Percentiles rank a stretch among this genome's conserved stretches.
These are phyloP conservation scores for Tenebrio molitor DNA, from an alignment of 1,140 invertebrate species.

Conservation along the genomic window DNA sequence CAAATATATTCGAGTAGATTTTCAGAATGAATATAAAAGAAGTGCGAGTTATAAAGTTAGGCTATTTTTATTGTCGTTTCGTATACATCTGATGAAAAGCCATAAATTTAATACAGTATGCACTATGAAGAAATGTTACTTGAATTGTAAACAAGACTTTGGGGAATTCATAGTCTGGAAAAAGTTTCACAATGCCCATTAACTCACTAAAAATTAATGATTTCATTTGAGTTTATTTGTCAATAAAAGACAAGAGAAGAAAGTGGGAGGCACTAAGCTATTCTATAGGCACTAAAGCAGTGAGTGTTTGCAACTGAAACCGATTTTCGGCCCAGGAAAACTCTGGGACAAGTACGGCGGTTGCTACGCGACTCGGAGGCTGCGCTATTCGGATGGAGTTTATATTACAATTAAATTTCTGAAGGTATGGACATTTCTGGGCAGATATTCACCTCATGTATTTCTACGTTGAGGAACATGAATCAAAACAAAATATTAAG, in stretches of 20 bases:
- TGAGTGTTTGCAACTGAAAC: slow-evolving; percentile 9
- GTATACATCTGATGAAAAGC: slow-evolving; percentile 17
- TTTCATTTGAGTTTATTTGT: not conserved
- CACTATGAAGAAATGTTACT: not conserved
- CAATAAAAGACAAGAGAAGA: not conserved
- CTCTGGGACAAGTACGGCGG: slow-evolving; percentile 6
- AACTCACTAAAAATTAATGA: not conserved
- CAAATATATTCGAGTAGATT: not conserved
- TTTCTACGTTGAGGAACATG: too few relatives aligned
- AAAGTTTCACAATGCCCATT: too few relatives aligned
- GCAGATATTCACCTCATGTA: too few relatives aligned
- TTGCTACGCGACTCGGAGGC: slow-evolving; percentile 47
- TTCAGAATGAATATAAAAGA: not conserved
- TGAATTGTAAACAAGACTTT: too few relatives aligned
- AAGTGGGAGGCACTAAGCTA: slow-evolving; percentile 19
- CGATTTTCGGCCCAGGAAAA: not conserved
- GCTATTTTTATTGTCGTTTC: slow-evolving; percentile 29
- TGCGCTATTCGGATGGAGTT: slow-evolving; percentile 5
- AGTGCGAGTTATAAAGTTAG: not conserved
- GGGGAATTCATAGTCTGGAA: too few relatives aligned
- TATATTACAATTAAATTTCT: too few relatives aligned
- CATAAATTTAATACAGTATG: not conserved
- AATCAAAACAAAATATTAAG: too few relatives aligned
- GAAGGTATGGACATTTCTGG: too few relatives aligned
- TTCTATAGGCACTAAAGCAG: slow-evolving; percentile 44